These are phyloP conservation scores for Hydropotes inermis DNA, from an alignment of 2,113 vertebrate genomes.

Conservation along the genomic window DNA sequence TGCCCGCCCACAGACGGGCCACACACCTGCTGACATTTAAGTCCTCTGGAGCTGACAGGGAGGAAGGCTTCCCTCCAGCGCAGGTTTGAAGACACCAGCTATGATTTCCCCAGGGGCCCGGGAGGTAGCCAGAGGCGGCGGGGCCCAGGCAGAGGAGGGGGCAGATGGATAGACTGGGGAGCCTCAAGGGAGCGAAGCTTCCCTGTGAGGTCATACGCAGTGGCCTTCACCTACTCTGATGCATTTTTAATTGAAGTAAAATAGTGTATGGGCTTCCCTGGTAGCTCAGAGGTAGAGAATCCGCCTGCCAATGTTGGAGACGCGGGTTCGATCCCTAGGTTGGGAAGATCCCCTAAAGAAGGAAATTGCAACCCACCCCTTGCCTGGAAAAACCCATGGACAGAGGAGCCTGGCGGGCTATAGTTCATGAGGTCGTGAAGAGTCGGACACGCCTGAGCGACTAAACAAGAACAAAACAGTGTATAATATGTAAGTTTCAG, in stretches of 20 bases:
- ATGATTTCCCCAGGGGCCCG: conserved; percentile 49
- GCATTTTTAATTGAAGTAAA: background rate
- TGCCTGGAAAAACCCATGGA: background rate
- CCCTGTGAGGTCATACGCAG: background rate
- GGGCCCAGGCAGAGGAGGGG: background rate
- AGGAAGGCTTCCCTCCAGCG: background rate
- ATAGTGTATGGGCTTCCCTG: background rate
- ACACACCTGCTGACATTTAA: background rate
- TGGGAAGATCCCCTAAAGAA: background rate
- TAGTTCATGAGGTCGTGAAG: background rate
- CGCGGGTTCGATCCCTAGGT: background rate
- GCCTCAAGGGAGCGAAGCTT: background rate
- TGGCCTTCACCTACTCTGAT: background rate
- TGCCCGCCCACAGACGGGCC: background rate
- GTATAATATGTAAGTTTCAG: background rate
- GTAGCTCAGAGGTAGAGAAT: background rate
- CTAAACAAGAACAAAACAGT: background rate
- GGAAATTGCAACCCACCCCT: background rate
- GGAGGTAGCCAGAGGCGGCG: background rate
- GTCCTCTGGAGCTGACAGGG: conserved; percentile 7
- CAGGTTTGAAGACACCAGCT: conserved; percentile 38
- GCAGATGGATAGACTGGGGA: background rate
- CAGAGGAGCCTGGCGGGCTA: background rate
- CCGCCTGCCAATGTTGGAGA: background rate
- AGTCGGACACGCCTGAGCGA: background rate